Conservation (phyloP, 2,888 invertebrate genomes). For the Dasysyrphus tricinctus region DNA sequence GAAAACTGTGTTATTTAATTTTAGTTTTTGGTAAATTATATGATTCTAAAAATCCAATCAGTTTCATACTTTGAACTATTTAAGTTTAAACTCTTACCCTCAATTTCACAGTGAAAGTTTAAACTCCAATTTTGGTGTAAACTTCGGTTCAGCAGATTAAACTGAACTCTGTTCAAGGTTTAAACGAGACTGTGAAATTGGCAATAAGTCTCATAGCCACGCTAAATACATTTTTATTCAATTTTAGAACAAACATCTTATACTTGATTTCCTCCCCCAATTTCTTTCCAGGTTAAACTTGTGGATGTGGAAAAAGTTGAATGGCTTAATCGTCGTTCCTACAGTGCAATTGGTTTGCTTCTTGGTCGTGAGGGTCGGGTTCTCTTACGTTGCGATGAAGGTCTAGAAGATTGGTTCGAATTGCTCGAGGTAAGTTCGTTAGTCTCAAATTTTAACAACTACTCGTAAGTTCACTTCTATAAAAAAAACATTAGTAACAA, state of each 20-base stretch:
- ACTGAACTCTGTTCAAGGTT: no score
- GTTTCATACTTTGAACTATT: no score
- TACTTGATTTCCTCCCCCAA: neutral
- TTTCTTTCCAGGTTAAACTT: conserved; percentile 84
- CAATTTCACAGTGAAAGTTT: no score
- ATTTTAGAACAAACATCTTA: neutral
- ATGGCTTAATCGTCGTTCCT: conserved; percentile 87
- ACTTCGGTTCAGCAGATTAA: no score
- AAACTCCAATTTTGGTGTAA: no score
- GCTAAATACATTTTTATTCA: neutral
- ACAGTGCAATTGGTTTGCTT: conserved; percentile 86
- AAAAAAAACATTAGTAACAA: neutral
- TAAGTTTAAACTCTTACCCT: no score
- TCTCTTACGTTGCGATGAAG: conserved; percentile 84
- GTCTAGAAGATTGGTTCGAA: conserved; percentile 88
- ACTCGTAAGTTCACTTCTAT: conserved; percentile 76
- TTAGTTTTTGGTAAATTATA: no score
- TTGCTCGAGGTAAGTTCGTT: conserved; percentile 84
- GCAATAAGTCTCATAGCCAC: neutral
- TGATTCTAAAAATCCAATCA: no score
- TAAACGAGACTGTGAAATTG: no score
- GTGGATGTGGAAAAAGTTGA: conserved; percentile 87
- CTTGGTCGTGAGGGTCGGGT: conserved; percentile 84
- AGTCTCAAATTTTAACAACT: conserved; percentile 66
- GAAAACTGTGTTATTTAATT: no score